Base-by-base conservation (phyloP, 2,888 invertebrate species). In the Meandrusa payeni region DNA sequence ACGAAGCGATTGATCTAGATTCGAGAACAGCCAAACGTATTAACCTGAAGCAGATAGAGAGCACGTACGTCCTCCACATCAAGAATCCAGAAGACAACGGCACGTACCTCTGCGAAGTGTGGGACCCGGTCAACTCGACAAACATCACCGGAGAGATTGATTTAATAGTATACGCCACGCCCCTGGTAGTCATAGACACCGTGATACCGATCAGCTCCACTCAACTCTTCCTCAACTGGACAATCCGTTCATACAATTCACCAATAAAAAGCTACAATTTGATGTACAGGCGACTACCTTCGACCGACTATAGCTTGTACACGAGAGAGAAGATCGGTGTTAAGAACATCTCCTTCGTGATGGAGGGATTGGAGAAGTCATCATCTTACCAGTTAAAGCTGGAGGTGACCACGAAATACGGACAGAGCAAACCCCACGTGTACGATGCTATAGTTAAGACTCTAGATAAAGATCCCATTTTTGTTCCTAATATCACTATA, bases 151-250 rank as follows among this genome's bases (percentile, higher is more conserved):
- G 75, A 2, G 61, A 67, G 12, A 74, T 88, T 1, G 80, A 88
- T 19, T 64, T 94, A 0, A 77, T 90, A 23, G 92, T 95, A 0
- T 86, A 91, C 53, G 93, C 93, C 54, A 89, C 89, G 43, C 95
- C 96, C 0, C 90, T 91, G 66, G 89, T 95, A 0, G 89, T 81
- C 33, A 91, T 95, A 50, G 92, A 93, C 57, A 91, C 90, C 45
- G 91, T 93, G 0, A 93, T 93, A 68, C 91, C 94, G 0, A 93
- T 96, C 9, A 94, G 93, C 37, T 91, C 91, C 0, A 89, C 90
- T 3, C 91, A 93, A 68, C 90, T 96, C 28, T 96, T 91, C 70
- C 69, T 96, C 1, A 95, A 95, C 65, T 96, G 96, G 95, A 95
- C 94, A 0, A 89, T 94, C 0, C 91, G 92, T 46, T 90, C 93